Conservation (phyloP, 2,797 vertebrate genomes). For the Gorsachius magnificus region DNA sequence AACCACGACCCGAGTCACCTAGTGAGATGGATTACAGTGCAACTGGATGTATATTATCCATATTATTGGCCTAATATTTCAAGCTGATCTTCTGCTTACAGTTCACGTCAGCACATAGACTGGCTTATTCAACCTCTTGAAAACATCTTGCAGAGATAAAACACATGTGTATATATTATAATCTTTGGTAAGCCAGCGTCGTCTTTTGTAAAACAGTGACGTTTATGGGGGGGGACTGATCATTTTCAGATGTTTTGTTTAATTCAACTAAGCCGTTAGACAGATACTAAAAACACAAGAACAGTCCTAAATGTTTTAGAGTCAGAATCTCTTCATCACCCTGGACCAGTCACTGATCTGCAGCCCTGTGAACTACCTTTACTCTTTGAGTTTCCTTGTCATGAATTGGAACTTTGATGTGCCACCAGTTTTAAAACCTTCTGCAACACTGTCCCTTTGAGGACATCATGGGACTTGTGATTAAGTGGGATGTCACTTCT, state of each 20-base stretch:
- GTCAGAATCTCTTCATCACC: constrained; percentile 38
- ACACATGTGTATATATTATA: constrained; percentile 66
- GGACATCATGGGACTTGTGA: not conserved
- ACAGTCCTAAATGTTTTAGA: constrained; percentile 42
- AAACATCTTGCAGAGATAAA: constrained; percentile 75
- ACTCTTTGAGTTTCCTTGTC: not conserved
- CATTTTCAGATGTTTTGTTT: constrained; percentile 71
- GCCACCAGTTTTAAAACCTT: not conserved
- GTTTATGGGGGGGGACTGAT: constrained; percentile 35
- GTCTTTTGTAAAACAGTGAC: constrained; percentile 52
- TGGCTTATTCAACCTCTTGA: constrained; percentile 72
- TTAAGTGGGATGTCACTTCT: not conserved
- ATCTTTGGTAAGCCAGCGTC: constrained; percentile 64
- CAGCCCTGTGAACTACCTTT: not conserved
- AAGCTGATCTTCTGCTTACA: constrained; percentile 75
- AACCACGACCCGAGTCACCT: constrained; percentile 40
- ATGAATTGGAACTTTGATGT: not conserved
- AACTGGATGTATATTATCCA: constrained; percentile 72
- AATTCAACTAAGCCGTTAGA: constrained; percentile 56
- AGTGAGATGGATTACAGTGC: constrained; percentile 66
- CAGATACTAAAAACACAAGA: constrained; percentile 46
- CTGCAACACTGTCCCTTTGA: not conserved
- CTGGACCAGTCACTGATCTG: not conserved
- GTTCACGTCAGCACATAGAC: constrained; percentile 71
- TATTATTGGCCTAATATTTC: constrained; percentile 77